Percentiles rank a stretch among this genome's conserved stretches.
Conservation (phyloP, 2,888 invertebrate species). For the Diarsia dahlii region DNA sequence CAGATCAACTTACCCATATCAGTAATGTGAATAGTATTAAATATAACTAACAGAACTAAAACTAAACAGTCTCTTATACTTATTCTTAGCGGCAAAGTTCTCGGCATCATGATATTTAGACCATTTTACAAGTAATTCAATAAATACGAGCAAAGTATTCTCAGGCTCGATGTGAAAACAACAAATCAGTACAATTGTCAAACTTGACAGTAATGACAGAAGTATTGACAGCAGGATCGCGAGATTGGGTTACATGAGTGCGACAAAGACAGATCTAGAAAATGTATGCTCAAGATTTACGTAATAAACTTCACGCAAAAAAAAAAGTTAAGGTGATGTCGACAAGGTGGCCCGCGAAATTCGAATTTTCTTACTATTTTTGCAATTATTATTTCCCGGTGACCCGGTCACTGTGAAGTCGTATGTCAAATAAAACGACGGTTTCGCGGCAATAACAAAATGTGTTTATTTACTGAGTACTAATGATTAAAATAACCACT, state of each 20-base stretch:
- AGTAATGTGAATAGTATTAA: constrained; percentile 87
- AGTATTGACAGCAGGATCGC: constrained; percentile 10
- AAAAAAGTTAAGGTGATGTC: no score
- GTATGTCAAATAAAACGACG: no score
- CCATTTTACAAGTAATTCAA: constrained; percentile 48
- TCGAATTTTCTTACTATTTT: no score
- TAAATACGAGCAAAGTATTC: not conserved
- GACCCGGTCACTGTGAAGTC: no score
- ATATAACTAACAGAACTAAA: constrained; percentile 86
- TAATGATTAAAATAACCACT: no score
- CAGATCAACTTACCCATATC: constrained; percentile 83
- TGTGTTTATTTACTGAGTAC: no score
- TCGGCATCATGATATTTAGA: constrained; percentile 74
- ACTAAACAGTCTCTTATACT: constrained; percentile 83
- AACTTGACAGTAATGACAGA: constrained; percentile 21
- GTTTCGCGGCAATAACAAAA: no score
- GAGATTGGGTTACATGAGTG: not conserved
- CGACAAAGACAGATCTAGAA: not conserved
- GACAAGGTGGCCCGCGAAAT: no score
- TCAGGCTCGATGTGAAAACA: constrained; percentile 14
- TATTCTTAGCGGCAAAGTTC: constrained; percentile 80
- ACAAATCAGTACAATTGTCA: constrained; percentile 15
- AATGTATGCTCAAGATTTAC: constrained; percentile 3
- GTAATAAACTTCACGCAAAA: no score
- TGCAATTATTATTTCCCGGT: no score